Evolutionary conservation across 2,797 vertebrate species (phyloP).

Genomic region (Hydrocynus forskahlii): DNA sequence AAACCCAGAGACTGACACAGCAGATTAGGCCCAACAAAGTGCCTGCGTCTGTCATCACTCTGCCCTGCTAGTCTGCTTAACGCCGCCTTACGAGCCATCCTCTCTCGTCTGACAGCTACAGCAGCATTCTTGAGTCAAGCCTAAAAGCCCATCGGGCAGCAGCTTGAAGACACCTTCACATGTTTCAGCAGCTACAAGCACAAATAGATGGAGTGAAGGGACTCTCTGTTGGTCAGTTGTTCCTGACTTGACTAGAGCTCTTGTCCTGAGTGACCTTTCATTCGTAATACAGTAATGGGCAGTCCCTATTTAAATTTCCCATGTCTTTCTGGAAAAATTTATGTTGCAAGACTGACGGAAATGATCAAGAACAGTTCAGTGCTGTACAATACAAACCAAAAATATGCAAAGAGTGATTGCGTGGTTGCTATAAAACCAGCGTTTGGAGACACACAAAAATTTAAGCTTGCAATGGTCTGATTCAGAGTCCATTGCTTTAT

Average conservation of each 20-base stretch:
- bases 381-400: no score
- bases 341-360: no score
- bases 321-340: not conserved
- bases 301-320: not conserved
- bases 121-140: not conserved
- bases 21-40: not conserved
- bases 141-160: not conserved
- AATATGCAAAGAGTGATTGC: no score
- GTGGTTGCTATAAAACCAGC: no score
- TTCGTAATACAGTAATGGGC: not conserved
- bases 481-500: no score
- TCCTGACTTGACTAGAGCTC: not conserved
- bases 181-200: not conserved
- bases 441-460: no score
- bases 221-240: not conserved
- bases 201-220: not conserved
- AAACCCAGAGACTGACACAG: slow-evolving; percentile 5
- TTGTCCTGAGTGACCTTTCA: not conserved
- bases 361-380: no score
- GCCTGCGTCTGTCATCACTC: not conserved
- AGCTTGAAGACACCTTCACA: not conserved
- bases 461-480: no score
- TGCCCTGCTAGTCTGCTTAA: not conserved
- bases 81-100: not conserved
- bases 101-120: not conserved